Evolutionary conservation across 2,797 vertebrate species (phyloP), one percentile per base, ranked within the genome.

Genomic region (Knipowitschia caucasica): DNA sequence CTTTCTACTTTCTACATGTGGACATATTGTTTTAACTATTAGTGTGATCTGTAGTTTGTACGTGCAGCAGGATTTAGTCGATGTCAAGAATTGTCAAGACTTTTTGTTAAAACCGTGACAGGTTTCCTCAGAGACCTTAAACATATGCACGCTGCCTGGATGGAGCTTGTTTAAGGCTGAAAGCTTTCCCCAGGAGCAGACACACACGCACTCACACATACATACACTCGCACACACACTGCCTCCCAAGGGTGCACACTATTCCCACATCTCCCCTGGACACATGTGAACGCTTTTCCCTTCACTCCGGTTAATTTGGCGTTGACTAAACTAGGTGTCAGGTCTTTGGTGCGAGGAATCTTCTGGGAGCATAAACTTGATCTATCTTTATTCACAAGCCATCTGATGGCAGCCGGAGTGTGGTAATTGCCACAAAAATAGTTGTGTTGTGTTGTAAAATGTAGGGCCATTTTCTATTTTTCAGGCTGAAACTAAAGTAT

Each of bases 361-460:
- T 54, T 66, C 17, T 1, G 54, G 50, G 64, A 70, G 36, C 17
- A 1, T 56, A 35, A 56, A 18, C 50, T 68, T 70, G 38, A 64
- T 69, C 54, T 59, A 46, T 57, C 63, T 50, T 67, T 69, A 35
- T 56, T 67, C 38, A 30, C 52, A 42, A 40, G 3, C 8, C 54
- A 33, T 50, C 30, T 46, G 58, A 57, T 59, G 56, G 40, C 38
- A 26, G 21, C 59, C 59, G 40, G 25, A 51, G 38, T 10, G 39
- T 36, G 47, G 36, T 66, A 71, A 71, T 67, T 64, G 38, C 52
- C 52, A 52, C 26, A 5, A 21, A 61, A 74, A 67, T 53, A 59
- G 64, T 10, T 30, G 14, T 56, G 6, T 46, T 24, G 35, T 24
- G 35, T 34, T 14, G 31, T 31, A 7, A 52, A 47, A 38, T 12